Evolutionary conservation across 2,797 vertebrate species (phyloP), one percentile per base, ranked within the genome.

Genomic region (Bradypodion ventrale): DNA sequence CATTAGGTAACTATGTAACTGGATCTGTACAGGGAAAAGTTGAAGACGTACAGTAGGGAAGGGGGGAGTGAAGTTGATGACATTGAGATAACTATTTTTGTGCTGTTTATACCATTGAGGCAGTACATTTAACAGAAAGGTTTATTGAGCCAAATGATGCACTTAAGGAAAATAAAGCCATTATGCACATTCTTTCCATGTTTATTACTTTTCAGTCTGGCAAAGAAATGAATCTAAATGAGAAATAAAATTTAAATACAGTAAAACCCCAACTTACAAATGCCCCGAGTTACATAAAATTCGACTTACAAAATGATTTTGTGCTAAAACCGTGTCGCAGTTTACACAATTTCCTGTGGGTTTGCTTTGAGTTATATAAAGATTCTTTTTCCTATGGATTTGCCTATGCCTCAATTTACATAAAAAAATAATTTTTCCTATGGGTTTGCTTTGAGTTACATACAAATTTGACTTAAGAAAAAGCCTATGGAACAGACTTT

Each of bases 1-100:
- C 23, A 8, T 82, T 70, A 83, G 49, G 62, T 88, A 65, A 87
- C 32, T 15, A 27, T 88, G 81, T 84, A 87, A 88, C 13, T 88
- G 0, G 0, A 88, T 44, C 76, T 42, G 59, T 69, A 35, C 12
- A 72, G 1, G 70, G 27, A 65, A 87, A 83, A 32, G 75, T 42
- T 19, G 44, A 84, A 65, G 78, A 82, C 86, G 80, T 13, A 78
- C 5, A 60, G 77, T 46, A 10, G 44, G 44, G 44, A 44, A 10
- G 16, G 2, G 16, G 52, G 52, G 52, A 46, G 52, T 37, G 80
- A 49, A 0, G 0, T 23, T 80, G 68, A 44, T 80, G 59, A 62
- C 81, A 74, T 37, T 7, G 21, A 56, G 40, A 56, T 42, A 86
- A 83, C 44, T 68, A 69, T 85, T 85, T 91, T 87, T 87, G 68